Conservation (phyloP, 2,888 invertebrate genomes). For the Piscicola geometra region DNA sequence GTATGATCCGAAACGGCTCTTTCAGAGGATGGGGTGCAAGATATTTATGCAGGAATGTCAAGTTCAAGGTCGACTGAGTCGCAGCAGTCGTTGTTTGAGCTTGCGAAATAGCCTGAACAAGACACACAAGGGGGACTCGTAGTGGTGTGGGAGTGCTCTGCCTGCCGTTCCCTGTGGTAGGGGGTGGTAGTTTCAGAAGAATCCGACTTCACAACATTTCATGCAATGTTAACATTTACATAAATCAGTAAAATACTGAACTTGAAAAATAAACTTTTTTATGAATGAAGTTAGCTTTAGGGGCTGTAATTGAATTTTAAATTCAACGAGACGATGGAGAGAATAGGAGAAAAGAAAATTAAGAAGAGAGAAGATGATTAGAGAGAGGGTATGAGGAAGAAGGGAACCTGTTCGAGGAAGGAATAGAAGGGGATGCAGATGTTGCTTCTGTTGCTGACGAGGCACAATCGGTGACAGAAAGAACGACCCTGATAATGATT, state of each 20-base stretch:
- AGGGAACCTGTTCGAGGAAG: constrained; percentile 13
- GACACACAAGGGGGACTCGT: constrained; percentile 57
- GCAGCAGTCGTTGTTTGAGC: neutral
- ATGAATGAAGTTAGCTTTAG: too few species aligned
- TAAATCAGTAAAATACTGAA: too few species aligned
- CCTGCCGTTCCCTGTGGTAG: constrained; percentile 6
- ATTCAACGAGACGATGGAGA: constrained; percentile 60
- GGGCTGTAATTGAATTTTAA: too few species aligned
- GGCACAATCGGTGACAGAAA: neutral
- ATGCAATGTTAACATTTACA: too few species aligned
- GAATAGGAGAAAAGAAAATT: constrained; percentile 71
- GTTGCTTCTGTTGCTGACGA: neutral
- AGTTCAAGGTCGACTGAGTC: neutral
- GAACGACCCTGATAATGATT: too few species aligned
- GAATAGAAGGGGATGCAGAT: constrained; percentile 10
- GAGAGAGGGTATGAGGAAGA: constrained; percentile 47
- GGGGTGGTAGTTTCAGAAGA: too few species aligned
- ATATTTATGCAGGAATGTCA: neutral
- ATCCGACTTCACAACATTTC: too few species aligned
- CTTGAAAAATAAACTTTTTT: too few species aligned
- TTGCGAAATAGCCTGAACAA: neutral
- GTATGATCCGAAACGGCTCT: too few species aligned
- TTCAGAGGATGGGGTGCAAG: too few species aligned
- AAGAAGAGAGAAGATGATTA: constrained; percentile 95
- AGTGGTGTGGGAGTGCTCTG: constrained; percentile 75